These are phyloP conservation scores for Parnassius mnemosyne DNA, from an alignment of 2,888 invertebrate species.

Conservation along the genomic window DNA sequence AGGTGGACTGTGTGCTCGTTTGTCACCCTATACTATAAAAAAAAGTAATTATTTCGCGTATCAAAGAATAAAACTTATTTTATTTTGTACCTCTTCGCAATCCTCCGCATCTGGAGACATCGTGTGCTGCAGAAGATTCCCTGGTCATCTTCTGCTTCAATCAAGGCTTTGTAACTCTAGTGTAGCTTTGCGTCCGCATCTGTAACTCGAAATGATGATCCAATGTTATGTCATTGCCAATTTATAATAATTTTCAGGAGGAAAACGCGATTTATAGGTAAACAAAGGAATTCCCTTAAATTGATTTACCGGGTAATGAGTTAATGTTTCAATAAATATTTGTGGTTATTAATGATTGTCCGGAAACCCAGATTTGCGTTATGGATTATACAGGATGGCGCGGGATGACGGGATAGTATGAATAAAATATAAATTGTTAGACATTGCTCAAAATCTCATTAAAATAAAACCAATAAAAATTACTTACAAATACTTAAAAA, in stretches of 20 bases:
- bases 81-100: conserved; percentile 44
- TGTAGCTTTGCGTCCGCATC: conserved; percentile 30
- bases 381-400: too few species aligned
- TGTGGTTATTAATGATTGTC: conserved; percentile 32
- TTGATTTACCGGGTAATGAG: conserved; percentile 29
- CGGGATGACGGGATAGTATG: too few species aligned
- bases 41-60: too few species aligned
- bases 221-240: conserved; percentile 11
- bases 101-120: conserved; percentile 61
- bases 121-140: conserved; percentile 29
- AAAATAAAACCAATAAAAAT: too few species aligned
- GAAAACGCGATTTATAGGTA: conserved; percentile 33
- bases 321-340: conserved; percentile 24
- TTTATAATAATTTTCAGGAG: conserved; percentile 32
- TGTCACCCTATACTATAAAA: too few species aligned
- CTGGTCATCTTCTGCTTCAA: conserved; percentile 36
- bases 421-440: too few species aligned
- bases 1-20: too few species aligned
- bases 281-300: conserved; percentile 38
- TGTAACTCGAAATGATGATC: conserved; percentile 35
- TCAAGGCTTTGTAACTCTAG: conserved; percentile 16
- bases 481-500: too few species aligned
- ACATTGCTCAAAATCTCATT: too few species aligned
- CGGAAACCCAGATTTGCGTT: conserved; percentile 15
- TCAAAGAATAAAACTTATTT: too few species aligned